phyloP scores from a whole-genome alignment of 2,888 invertebrate genomes.

The Cerceris rybyensis region DNA sequence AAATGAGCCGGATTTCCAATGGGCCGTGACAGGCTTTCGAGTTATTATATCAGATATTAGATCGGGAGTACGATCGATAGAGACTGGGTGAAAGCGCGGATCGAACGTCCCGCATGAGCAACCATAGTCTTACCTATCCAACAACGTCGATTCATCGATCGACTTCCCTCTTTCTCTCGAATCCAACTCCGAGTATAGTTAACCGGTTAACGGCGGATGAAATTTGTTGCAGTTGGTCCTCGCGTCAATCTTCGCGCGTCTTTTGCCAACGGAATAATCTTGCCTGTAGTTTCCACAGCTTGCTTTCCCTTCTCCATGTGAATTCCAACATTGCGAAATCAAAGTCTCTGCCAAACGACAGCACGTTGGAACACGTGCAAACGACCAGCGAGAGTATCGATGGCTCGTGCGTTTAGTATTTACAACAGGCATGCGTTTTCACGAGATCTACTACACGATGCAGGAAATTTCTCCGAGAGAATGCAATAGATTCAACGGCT shows the following conservation, averaged over 20 bases:
- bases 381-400: conserved; percentile 20
- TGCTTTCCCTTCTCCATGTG: conserved; percentile 50
- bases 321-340: conserved; percentile 49
- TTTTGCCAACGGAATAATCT: conserved; percentile 12
- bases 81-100: conserved; percentile 58
- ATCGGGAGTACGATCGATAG: conserved; percentile 37
- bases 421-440: too few species aligned
- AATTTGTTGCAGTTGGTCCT: too few species aligned
- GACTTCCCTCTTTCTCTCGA: conserved; percentile 51
- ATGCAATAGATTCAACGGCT: too few species aligned
- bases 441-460: too few species aligned
- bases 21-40: conserved; percentile 2
- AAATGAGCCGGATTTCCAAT: conserved; percentile 23
- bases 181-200: background rate
- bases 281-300: conserved; percentile 42
- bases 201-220: background rate
- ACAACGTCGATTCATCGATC: conserved; percentile 39
- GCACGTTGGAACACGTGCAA: background rate
- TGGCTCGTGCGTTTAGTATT: too few species aligned
- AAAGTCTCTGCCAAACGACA: conserved; percentile 28
- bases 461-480: too few species aligned
- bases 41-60: conserved; percentile 39
- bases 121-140: conserved; percentile 29
- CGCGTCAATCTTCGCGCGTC: background rate
- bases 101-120: conserved; percentile 57